Percentiles rank a stretch among this genome's conserved stretches.
These are phyloP conservation scores for Cladopsammia gracilis DNA, from an alignment of 64 coral and sea anemone genomes.

Conservation along the genomic window DNA sequence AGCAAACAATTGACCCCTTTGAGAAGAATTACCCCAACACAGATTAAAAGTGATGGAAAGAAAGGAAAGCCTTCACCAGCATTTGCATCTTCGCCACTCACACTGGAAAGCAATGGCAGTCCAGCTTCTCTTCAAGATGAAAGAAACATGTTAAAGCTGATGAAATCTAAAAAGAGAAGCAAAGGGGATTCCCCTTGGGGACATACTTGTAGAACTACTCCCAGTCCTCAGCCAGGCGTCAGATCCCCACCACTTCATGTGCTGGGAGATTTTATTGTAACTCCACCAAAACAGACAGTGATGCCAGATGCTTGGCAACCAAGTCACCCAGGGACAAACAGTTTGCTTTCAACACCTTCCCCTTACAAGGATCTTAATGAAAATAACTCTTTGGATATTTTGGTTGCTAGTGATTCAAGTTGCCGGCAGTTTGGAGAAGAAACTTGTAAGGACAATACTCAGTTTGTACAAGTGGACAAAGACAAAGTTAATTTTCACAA, in stretches of 20 bases:
- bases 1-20: conserved; percentile 80
- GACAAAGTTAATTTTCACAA: conserved; percentile 66
- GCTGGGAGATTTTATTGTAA: conserved; percentile 81
- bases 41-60: conserved; percentile 56
- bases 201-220: conserved; percentile 29
- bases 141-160: conserved; percentile 72
- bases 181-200: conserved; percentile 81
- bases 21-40: conserved; percentile 92
- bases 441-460: neutral
- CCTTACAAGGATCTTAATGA: neutral
- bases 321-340: neutral
- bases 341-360: conserved; percentile 5
- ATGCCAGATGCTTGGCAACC: neutral
- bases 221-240: conserved; percentile 51
- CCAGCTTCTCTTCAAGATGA: conserved; percentile 90
- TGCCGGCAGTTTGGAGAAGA: neutral
- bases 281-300: conserved; percentile 34
- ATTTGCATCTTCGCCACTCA: conserved; percentile 57
- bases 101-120: conserved; percentile 42
- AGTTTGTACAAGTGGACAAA: conserved; percentile 39
- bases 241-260: conserved; percentile 72
- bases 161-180: conserved; percentile 74
- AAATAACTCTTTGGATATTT: neutral
- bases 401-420: neutral
- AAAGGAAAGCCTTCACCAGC: conserved; percentile 44